Evolutionary conservation across 2,797 vertebrate genomes (phyloP).

Genomic region (Pogoniulus pusillus): DNA sequence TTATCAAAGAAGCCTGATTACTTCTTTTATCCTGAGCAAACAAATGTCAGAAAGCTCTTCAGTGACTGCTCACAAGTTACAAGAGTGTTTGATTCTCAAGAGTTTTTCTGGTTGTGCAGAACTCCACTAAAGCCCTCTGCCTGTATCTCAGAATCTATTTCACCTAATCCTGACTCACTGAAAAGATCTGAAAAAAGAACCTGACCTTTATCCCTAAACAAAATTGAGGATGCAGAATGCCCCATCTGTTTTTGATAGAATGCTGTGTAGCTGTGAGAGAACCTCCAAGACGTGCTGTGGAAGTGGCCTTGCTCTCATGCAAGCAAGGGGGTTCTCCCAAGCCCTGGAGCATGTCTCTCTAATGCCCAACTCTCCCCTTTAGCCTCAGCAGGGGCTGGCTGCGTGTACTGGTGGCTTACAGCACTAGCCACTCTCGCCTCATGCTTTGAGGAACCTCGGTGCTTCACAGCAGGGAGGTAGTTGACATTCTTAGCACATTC

Average conservation of each 20-base stretch:
- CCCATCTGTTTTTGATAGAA: neutral
- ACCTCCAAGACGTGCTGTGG: neutral
- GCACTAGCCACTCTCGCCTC: neutral
- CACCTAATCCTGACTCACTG: neutral
- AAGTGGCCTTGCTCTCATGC: neutral
- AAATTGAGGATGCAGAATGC: neutral
- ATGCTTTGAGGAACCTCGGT: neutral
- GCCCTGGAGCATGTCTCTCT: neutral
- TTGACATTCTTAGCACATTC: conserved; percentile 16
- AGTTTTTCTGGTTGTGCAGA: neutral
- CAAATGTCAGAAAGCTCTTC: neutral
- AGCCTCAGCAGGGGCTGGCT: neutral
- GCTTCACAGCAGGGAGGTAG: neutral
- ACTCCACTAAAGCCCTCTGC: neutral
- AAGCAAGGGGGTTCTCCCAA: too few relatives aligned
- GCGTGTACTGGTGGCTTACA: neutral
- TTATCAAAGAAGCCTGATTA: neutral
- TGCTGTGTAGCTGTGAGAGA: neutral
- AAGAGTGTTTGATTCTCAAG: neutral
- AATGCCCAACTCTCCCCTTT: neutral
- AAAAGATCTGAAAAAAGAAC: neutral
- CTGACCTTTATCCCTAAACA: neutral
- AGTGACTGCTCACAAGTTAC: neutral
- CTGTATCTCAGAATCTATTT: neutral
- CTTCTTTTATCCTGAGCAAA: neutral